Percentiles rank a stretch among this genome's conserved stretches.
These are phyloP conservation scores for Habrosyne pyritoides DNA, from an alignment of 2,888 invertebrate species.

Conservation along the genomic window DNA sequence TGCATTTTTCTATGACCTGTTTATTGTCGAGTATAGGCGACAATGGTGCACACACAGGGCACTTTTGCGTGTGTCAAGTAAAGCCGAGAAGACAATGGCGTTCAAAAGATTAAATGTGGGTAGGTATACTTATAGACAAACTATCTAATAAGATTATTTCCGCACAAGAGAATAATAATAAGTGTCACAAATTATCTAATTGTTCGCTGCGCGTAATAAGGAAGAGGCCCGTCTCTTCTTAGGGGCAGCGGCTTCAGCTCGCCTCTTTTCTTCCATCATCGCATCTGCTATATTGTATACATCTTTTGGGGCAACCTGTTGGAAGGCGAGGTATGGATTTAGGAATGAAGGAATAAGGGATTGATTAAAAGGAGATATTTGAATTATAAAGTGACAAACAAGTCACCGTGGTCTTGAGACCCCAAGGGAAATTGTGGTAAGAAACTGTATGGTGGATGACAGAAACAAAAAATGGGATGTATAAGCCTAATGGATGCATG, in stretches of 20 bases:
- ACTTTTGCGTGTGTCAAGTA: no score
- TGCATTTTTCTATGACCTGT: no score
- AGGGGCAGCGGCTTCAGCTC: slow-evolving; percentile 57
- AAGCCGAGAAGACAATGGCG: no score
- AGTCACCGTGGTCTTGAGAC: no score
- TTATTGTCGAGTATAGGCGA: no score
- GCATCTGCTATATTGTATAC: slow-evolving; percentile 60
- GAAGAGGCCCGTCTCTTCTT: slow-evolving; percentile 62
- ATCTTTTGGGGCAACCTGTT: slow-evolving; percentile 60
- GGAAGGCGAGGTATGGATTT: slow-evolving; percentile 17
- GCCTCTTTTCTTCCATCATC: slow-evolving; percentile 55
- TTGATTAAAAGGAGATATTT: slow-evolving; percentile 9
- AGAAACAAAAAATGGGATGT: no score
- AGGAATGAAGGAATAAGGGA: slow-evolving; percentile 10
- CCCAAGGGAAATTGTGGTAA: no score
- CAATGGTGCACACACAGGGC: no score
- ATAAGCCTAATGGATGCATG: no score
- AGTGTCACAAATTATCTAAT: slow-evolving; percentile 11
- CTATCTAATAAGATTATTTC: background rate
- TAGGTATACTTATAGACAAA: no score
- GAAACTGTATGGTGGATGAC: no score
- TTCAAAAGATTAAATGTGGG: no score
- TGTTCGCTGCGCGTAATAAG: slow-evolving; percentile 47
- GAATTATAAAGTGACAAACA: background rate
- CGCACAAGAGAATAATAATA: slow-evolving; percentile 13